phyloP scores from a whole-genome alignment of 1,140 invertebrate genomes.

The Acromyrmex heyeri region DNA sequence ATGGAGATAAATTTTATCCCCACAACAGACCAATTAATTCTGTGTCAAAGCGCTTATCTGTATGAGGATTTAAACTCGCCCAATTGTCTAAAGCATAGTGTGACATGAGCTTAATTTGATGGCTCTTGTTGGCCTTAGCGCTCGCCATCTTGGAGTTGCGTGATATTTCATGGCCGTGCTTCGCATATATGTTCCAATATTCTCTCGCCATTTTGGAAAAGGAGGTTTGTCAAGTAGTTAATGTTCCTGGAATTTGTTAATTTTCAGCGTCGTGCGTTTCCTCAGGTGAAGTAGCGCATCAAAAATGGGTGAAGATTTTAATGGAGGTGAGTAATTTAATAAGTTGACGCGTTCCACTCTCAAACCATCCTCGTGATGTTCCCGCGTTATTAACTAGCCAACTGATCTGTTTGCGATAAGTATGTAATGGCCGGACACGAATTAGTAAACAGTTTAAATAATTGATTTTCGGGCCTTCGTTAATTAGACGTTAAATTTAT shows the following conservation, averaged over 20 bases:
- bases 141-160: too few species aligned
- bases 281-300: background rate
- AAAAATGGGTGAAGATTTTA: slow-evolving; percentile 84
- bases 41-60: too few species aligned
- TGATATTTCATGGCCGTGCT: too few species aligned
- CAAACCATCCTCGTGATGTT: slow-evolving; percentile 21
- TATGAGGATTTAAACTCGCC: too few species aligned
- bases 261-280: background rate
- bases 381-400: slow-evolving; percentile 56
- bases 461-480: background rate
- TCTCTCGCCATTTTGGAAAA: slow-evolving; percentile 60
- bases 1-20: too few species aligned
- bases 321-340: slow-evolving; percentile 80
- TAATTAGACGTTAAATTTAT: background rate
- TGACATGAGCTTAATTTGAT: too few species aligned
- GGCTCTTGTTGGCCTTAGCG: too few species aligned
- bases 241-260: slow-evolving; percentile 34
- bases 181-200: too few species aligned
- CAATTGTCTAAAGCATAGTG: too few species aligned
- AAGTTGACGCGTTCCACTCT: background rate
- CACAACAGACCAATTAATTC: too few species aligned
- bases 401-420: slow-evolving; percentile 45
- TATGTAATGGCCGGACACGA: slow-evolving; percentile 68
- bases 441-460: slow-evolving; percentile 55
- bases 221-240: slow-evolving; percentile 61